Percentiles rank a stretch among this genome's conserved stretches.
Evolutionary conservation across 2,113 vertebrate genomes (phyloP).

Genomic region (Cinclus mexicanus): DNA sequence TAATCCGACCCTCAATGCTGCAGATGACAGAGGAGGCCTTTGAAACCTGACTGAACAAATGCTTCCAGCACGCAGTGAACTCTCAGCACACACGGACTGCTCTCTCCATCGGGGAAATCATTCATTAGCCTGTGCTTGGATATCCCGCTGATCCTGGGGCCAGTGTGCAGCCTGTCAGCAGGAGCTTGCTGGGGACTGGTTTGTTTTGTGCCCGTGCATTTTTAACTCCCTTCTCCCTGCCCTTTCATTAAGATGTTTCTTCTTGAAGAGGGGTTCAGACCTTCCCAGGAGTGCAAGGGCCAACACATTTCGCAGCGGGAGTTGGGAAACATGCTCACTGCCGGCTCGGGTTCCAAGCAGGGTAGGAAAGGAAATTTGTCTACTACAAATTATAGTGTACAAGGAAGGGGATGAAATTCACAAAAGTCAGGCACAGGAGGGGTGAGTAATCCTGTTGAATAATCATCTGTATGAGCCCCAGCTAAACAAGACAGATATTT

Average conservation of each 20-base stretch:
- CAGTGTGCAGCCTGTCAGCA: neutral
- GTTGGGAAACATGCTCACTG: neutral
- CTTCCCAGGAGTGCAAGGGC: neutral
- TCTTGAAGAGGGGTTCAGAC: neutral
- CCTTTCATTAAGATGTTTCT: neutral
- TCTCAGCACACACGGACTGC: neutral
- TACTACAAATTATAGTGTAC: neutral
- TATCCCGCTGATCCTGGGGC: neutral
- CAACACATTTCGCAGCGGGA: neutral
- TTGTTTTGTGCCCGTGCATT: neutral
- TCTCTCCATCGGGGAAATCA: neutral
- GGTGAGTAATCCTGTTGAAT: neutral
- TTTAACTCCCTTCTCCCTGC: neutral
- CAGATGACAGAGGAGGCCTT: constrained; percentile 13
- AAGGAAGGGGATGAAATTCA: neutral
- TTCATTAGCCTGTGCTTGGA: neutral
- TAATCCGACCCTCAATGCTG: neutral
- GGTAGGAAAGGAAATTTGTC: neutral
- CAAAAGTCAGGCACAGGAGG: neutral
- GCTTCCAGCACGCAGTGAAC: constrained; percentile 8
- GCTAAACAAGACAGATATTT: neutral
- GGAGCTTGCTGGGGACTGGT: neutral
- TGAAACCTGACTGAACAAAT: constrained; percentile 36
- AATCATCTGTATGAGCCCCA: neutral
- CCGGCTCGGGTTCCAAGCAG: accelerated